Percentiles rank a stretch among this genome's conserved stretches.
These are phyloP conservation scores for Bombus breviceps DNA, from an alignment of 1,140 invertebrate genomes.

Conservation along the genomic window DNA sequence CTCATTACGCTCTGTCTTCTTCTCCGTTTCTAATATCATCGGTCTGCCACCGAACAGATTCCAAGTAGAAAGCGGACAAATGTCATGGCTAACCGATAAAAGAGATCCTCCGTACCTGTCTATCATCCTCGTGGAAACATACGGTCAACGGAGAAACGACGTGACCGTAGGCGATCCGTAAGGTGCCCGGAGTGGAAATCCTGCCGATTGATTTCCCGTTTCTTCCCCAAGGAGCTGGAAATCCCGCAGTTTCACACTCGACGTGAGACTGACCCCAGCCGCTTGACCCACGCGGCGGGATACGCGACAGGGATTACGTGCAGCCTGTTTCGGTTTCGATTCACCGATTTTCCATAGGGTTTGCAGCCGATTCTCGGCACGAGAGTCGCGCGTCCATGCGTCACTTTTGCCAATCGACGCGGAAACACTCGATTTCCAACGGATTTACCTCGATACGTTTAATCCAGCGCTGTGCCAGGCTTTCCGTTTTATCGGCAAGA, in stretches of 20 bases:
- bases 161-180: neutral
- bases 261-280: constrained; percentile 73
- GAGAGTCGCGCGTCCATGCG: constrained; percentile 34
- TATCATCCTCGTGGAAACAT: too few species aligned
- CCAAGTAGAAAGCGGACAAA: too few species aligned
- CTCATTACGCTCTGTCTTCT: neutral
- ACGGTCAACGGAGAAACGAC: too few species aligned
- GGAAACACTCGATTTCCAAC: constrained; percentile 18
- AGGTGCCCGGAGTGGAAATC: constrained; percentile 42
- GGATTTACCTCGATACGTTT: neutral
- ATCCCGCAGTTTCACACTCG: constrained; percentile 76
- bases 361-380: neutral
- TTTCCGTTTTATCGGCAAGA: neutral
- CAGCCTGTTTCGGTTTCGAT: constrained; percentile 4
- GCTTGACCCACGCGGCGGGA: constrained; percentile 70
- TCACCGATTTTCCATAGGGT: constrained; percentile 8
- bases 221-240: constrained; percentile 42
- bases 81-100: too few species aligned
- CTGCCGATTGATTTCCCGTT: constrained; percentile 64
- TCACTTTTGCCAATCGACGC: constrained; percentile 22
- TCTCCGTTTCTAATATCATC: too few species aligned
- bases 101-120: too few species aligned
- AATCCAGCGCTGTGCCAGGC: neutral
- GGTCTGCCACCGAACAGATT: too few species aligned
- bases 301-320: constrained; percentile 55